Evolutionary conservation across 2,797 vertebrate species (phyloP).

Genomic region (Rhinichthys osculus): DNA sequence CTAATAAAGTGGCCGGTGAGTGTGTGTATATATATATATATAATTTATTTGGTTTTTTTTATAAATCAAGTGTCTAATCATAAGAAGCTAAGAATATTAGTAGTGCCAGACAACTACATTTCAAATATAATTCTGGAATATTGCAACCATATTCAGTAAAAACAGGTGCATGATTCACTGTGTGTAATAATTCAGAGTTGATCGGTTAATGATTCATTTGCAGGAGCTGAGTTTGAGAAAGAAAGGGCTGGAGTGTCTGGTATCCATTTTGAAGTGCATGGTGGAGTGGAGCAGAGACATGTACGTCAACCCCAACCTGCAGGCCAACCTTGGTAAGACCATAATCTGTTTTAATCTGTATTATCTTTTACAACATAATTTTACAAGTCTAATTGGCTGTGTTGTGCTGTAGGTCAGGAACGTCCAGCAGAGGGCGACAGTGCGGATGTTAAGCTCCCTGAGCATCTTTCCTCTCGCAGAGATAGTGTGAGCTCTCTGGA

Average conservation of each 20-base stretch:
- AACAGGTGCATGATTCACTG: not conserved
- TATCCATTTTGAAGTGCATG: constrained; percentile 98
- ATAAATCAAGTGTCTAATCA: not conserved
- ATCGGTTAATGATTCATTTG: constrained; percentile 21
- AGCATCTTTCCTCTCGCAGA: constrained; percentile 81
- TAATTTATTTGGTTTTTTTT: too few species aligned
- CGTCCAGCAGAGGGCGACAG: constrained; percentile 86
- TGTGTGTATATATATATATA: too few species aligned
- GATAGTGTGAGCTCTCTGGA: constrained; percentile 92
- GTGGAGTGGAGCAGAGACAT: constrained; percentile 99
- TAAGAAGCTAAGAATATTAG: not conserved
- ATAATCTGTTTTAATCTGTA: not conserved
- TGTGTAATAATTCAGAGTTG: not conserved
- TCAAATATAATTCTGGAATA: not conserved
- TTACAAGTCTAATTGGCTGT: not conserved
- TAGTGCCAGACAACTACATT: not conserved
- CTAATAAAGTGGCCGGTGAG: too few species aligned
- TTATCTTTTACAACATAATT: not conserved
- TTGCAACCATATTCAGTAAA: not conserved
- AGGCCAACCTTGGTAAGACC: constrained; percentile 89
- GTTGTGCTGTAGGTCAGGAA: constrained; percentile 83
- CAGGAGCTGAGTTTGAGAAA: constrained; percentile 96
- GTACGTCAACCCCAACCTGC: constrained; percentile 96
- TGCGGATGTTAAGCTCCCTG: constrained; percentile 86
- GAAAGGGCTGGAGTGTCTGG: constrained; percentile 96